Conservation (phyloP, 2,113 vertebrate genomes). For the Crotalus helleri region DNA sequence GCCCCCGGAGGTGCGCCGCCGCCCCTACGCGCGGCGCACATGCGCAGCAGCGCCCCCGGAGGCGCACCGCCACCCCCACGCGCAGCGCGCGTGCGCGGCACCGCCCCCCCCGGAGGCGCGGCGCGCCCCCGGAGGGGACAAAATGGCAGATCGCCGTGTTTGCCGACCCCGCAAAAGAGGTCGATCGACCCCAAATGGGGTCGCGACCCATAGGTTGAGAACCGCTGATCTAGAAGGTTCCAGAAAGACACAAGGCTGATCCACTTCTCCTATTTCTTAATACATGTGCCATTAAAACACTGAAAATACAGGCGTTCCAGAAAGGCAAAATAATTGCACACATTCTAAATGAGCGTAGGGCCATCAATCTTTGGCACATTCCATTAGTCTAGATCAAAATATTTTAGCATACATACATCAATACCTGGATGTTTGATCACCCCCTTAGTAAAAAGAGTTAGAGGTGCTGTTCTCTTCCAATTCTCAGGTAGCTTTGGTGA, state of each 20-base stretch:
- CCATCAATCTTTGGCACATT: neutral
- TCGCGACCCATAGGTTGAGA: no score
- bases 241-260: neutral
- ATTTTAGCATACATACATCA: neutral
- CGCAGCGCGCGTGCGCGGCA: no score
- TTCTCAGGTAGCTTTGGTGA: neutral
- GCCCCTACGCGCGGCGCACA: no score
- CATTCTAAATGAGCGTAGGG: neutral
- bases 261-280: neutral
- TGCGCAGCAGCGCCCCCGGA: no score
- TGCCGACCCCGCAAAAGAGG: no score
- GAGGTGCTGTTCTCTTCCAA: neutral
- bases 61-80: no score
- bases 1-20: no score
- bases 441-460: neutral
- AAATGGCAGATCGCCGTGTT: no score
- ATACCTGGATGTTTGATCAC: neutral
- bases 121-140: no score
- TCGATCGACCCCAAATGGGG: no score
- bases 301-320: neutral
- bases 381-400: neutral
- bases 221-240: neutral
- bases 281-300: neutral
- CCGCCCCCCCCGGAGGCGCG: no score
- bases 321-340: neutral